phyloP scores from a whole-genome alignment of 2,888 invertebrate species.

The Elmis aenea region DNA sequence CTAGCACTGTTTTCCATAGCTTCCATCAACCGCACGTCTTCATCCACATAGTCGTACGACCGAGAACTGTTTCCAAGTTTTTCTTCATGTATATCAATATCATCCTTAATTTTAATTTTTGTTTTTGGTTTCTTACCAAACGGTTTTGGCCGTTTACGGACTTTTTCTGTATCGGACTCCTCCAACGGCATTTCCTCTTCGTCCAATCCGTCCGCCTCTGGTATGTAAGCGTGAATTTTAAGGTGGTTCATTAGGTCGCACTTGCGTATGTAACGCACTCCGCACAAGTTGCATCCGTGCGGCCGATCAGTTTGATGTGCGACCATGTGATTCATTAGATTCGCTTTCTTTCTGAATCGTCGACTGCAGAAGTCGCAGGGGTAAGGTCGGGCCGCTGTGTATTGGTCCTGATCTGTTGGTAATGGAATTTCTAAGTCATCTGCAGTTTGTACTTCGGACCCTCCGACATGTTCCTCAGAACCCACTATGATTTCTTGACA shows the following conservation, averaged over 20 bases:
- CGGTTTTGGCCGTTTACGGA: slow-evolving; percentile 36
- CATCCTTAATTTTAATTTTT: slow-evolving; percentile 38
- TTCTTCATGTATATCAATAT: slow-evolving; percentile 31
- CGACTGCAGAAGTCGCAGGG: slow-evolving; percentile 84
- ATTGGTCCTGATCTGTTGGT: slow-evolving; percentile 77
- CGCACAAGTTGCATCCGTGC: slow-evolving; percentile 77
- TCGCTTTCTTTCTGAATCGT: slow-evolving; percentile 77
- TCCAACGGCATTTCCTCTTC: slow-evolving; percentile 52
- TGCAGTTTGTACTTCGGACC: slow-evolving; percentile 48
- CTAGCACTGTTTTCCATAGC: slow-evolving; percentile 44
- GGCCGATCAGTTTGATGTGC: slow-evolving; percentile 81
- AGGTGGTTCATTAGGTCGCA: slow-evolving; percentile 79
- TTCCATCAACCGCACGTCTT: slow-evolving; percentile 48
- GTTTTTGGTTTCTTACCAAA: slow-evolving; percentile 32
- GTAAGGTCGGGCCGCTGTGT: slow-evolving; percentile 71
- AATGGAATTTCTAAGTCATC: slow-evolving; percentile 69
- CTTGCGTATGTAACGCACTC: slow-evolving; percentile 72
- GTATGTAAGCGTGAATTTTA: slow-evolving; percentile 74
- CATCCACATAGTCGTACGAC: slow-evolving; percentile 49
- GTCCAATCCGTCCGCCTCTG: slow-evolving; percentile 53
- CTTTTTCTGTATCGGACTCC: slow-evolving; percentile 42
- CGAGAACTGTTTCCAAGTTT: slow-evolving; percentile 37
- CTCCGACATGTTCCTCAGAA: slow-evolving; percentile 52
- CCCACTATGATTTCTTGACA: slow-evolving; percentile 63
- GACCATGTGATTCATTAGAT: slow-evolving; percentile 82